phyloP scores from a whole-genome alignment of 2,797 vertebrate species.

The Vespertilio murinus region DNA sequence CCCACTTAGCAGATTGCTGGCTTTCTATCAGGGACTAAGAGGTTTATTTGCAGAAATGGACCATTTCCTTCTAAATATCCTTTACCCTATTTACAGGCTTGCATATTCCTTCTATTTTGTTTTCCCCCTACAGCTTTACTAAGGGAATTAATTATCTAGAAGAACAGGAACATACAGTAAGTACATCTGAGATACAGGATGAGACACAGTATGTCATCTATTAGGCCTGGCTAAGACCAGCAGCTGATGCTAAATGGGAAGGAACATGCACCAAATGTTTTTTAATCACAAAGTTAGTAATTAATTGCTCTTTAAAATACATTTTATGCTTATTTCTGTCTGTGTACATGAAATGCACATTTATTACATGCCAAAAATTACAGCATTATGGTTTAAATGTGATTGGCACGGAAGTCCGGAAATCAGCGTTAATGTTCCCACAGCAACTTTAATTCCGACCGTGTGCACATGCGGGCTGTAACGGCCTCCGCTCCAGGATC shows the following conservation, averaged over 20 bases:
- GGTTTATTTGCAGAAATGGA: constrained; percentile 77
- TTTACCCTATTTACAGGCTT: constrained; percentile 78
- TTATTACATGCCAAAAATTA: constrained; percentile 81
- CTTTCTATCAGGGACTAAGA: constrained; percentile 70
- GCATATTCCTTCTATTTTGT: constrained; percentile 79
- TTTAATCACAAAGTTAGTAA: constrained; percentile 82
- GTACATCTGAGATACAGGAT: constrained; percentile 80
- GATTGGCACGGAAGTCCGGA: constrained; percentile 81
- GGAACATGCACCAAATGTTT: constrained; percentile 81
- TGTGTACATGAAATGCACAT: constrained; percentile 81
- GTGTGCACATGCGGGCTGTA: constrained; percentile 64
- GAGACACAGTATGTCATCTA: constrained; percentile 81
- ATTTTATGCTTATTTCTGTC: constrained; percentile 82
- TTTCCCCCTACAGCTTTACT: constrained; percentile 74
- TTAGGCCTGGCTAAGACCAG: constrained; percentile 81
- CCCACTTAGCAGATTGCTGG: constrained; percentile 78
- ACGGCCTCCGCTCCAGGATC: constrained; percentile 52
- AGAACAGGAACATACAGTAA: constrained; percentile 81
- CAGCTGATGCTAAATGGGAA: constrained; percentile 81
- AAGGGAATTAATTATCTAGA: constrained; percentile 80
- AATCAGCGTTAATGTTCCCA: constrained; percentile 79
- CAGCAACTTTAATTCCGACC: constrained; percentile 80
- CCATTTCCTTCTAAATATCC: constrained; percentile 79
- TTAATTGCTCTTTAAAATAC: constrained; percentile 83
- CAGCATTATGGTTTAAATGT: constrained; percentile 80